Percentiles rank a stretch among this genome's conserved stretches.
Evolutionary conservation across 2,113 vertebrate species (phyloP).

Genomic region (Zootoca vivipara): DNA sequence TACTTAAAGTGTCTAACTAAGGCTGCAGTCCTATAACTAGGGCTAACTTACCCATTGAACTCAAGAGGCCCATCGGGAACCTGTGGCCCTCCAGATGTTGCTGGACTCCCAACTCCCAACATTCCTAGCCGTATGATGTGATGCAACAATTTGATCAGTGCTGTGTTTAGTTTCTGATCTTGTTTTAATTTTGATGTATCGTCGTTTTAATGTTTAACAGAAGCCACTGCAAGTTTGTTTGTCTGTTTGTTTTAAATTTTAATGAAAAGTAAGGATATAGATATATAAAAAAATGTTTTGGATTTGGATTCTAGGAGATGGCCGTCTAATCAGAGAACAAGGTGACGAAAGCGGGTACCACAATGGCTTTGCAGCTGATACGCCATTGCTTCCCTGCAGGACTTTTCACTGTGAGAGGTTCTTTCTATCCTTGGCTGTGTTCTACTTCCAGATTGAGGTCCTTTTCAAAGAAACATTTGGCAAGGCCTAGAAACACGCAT

Average conservation of each 20-base stretch:
- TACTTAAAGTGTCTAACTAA: too few relatives aligned
- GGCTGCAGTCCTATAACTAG: too few relatives aligned
- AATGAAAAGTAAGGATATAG: too few relatives aligned
- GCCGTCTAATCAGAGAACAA: background rate
- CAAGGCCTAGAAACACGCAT: background rate
- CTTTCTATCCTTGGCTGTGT: background rate
- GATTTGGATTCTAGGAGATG: constrained; percentile 16
- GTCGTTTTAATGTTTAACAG: background rate
- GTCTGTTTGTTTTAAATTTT: background rate
- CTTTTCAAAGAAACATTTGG: background rate
- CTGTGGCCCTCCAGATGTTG: too few relatives aligned
- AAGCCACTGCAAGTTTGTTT: background rate
- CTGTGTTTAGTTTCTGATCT: background rate
- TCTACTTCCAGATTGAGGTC: background rate
- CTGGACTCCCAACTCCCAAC: too few relatives aligned
- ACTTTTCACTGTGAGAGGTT: background rate
- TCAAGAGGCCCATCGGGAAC: too few relatives aligned
- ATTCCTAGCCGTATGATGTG: too few relatives aligned
- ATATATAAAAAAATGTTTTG: background rate
- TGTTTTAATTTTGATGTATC: background rate
- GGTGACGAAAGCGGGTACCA: background rate
- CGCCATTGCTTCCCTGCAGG: background rate
- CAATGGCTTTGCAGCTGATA: constrained; percentile 25
- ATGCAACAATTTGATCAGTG: too few relatives aligned
- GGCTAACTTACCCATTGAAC: too few relatives aligned